Evolutionary conservation across 2,113 vertebrate species (phyloP).

Genomic region (Chionis minor): DNA sequence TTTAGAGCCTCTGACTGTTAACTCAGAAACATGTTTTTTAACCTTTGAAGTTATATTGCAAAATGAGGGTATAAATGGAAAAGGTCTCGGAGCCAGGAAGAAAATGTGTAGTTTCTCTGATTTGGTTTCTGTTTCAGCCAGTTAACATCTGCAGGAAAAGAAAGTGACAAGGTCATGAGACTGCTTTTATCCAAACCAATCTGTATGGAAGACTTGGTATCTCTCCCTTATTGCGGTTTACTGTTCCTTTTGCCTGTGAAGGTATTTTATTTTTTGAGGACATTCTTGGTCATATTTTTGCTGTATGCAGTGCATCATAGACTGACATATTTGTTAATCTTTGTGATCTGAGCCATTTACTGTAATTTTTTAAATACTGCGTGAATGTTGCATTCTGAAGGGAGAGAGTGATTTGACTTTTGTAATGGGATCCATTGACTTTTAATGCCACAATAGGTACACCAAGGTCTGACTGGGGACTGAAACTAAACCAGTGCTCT

Average conservation of each 20-base stretch:
- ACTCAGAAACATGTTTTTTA: neutral
- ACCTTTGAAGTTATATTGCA: neutral
- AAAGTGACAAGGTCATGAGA: neutral
- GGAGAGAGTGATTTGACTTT: neutral
- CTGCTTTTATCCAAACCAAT: neutral
- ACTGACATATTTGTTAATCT: neutral
- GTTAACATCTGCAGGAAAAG: neutral
- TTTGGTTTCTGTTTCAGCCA: neutral
- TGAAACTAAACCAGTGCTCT: neutral
- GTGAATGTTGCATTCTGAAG: neutral
- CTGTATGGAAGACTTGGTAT: neutral
- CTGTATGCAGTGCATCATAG: neutral
- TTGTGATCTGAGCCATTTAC: neutral
- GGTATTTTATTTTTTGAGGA: neutral
- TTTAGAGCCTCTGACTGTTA: neutral
- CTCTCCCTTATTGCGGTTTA: neutral
- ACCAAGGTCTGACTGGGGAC: neutral
- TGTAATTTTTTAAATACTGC: neutral
- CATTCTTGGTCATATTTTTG: neutral
- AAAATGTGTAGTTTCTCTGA: neutral
- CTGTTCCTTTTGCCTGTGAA: neutral
- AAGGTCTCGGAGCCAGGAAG: neutral
- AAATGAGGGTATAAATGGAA: neutral
- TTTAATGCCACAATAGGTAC: neutral
- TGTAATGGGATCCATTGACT: neutral